phyloP scores from a whole-genome alignment of 64 coral and sea anemone species.

The Montipora foliosa region DNA sequence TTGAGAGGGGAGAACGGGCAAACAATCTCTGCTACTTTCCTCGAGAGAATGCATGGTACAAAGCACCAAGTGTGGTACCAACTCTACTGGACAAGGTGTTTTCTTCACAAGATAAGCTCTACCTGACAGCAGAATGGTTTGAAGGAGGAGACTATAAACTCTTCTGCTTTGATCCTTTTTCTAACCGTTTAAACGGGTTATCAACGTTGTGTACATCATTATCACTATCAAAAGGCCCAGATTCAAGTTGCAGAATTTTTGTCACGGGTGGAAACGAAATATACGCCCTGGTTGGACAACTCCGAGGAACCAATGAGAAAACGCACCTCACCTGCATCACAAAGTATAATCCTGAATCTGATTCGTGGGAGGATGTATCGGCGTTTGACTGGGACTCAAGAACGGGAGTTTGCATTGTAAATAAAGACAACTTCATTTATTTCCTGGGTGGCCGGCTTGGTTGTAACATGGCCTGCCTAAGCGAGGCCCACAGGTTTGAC shows the following conservation, averaged over 20 bases:
- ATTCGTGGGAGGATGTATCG: not conserved
- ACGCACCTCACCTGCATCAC: not conserved
- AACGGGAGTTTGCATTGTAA: not conserved
- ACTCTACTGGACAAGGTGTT: not conserved
- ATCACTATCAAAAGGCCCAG: not conserved
- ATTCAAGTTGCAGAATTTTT: not conserved
- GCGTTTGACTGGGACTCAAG: not conserved
- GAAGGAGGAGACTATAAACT: not conserved
- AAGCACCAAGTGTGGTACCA: not conserved
- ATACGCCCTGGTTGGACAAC: not conserved
- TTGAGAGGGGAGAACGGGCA: not conserved
- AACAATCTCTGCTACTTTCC: slow-evolving; percentile 1
- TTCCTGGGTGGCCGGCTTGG: not conserved
- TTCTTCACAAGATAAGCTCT: not conserved
- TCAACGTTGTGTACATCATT: not conserved
- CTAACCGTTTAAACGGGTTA: not conserved
- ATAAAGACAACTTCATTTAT: slow-evolving; percentile 22
- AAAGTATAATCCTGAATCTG: not conserved
- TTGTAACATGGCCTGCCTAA: not conserved
- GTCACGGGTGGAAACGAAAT: not conserved
- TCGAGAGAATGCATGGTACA: not conserved
- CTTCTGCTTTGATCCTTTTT: not conserved
- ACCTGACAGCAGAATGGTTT: not conserved
- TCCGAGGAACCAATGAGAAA: not conserved
- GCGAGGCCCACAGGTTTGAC: not conserved